Evolutionary conservation across 2,888 invertebrate species (phyloP), one percentile per base, ranked within the genome.

Genomic region (Pilophorus perplexus): DNA sequence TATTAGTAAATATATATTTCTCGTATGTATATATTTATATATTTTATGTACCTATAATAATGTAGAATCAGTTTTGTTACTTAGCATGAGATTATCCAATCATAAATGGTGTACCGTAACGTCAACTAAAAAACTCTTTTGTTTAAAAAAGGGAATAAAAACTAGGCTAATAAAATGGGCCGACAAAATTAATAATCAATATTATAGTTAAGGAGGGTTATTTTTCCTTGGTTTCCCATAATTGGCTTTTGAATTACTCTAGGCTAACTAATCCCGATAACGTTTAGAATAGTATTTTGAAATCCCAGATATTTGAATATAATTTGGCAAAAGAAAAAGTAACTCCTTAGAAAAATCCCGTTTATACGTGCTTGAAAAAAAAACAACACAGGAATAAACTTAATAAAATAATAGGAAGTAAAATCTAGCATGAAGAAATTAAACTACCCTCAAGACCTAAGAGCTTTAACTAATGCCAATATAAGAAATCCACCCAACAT

Each of bases 51-150:
- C n/a, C n/a, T n/a, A n/a, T n/a, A n/a, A n/a, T n/a, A n/a, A n/a
- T n/a, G 54, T 38, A 48, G 46, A 62, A 33, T 33, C 62, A 48
- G 64, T 40, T 46, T 66, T 66, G 64, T 52, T 57, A 54, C 55
- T 64, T 44, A 68, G 37, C 46, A 68, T 60, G 64, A 69, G 69
- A 69, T 69, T 69, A 69, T 67, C 64, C 54, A 57, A 60, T 62
- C 50, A 62, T 65, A 67, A 65, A 69, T 59, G 64, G 68, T 67
- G 68, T 68, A 68, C 54, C 68, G n/a, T n/a, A 60, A 60, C 23
- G 60, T 46, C 22, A 60, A 66, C 60, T 67, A 65, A 20, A 46
- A 69, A 67, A n/a, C n/a, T n/a, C n/a, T n/a, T 54, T 57, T 57
- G 57, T 57, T 64, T 64, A 40, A 38, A 54, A 54, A 65, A 64